These are phyloP conservation scores for Corydoras maculifer DNA, from an alignment of 2,113 vertebrate genomes.

Conservation along the genomic window DNA sequence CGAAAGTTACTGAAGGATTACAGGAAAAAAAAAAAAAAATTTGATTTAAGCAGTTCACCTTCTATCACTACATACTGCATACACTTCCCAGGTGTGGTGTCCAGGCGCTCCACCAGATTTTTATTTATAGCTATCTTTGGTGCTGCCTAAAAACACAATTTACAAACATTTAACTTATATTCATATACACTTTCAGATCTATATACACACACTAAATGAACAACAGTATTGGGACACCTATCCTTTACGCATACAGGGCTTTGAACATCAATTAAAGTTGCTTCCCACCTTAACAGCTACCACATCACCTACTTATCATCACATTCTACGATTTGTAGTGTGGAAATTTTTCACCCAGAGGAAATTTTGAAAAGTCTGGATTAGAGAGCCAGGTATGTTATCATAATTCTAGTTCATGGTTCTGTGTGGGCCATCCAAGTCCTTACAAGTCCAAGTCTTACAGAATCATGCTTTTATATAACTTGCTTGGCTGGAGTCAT, in stretches of 20 bases:
- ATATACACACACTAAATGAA: not conserved
- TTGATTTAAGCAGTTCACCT: conserved; percentile 59
- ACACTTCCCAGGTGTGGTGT: conserved; percentile 65
- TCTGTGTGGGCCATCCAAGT: too few relatives aligned
- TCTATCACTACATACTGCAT: conserved; percentile 75
- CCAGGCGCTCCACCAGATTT: conserved; percentile 62
- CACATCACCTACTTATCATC: too few relatives aligned
- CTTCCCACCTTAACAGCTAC: too few relatives aligned
- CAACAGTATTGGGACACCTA: not conserved
- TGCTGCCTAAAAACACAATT: conserved; percentile 63
- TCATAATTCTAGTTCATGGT: too few relatives aligned
- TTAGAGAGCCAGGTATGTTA: too few relatives aligned
- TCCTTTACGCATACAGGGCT: not conserved
- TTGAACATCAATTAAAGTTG: too few relatives aligned
- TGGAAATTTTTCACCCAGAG: too few relatives aligned
- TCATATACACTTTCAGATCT: not conserved
- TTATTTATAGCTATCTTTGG: conserved; percentile 67
- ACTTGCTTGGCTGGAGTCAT: too few relatives aligned
- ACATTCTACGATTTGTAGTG: too few relatives aligned
- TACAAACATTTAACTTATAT: not conserved
- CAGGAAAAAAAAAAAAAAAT: not conserved
- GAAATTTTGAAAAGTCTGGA: too few relatives aligned
- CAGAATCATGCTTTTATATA: too few relatives aligned
- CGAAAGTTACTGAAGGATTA: not conserved
- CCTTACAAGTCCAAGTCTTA: too few relatives aligned